Evolutionary conservation across 1,140 invertebrate genomes (phyloP).

Genomic region (Papilio helenus): DNA sequence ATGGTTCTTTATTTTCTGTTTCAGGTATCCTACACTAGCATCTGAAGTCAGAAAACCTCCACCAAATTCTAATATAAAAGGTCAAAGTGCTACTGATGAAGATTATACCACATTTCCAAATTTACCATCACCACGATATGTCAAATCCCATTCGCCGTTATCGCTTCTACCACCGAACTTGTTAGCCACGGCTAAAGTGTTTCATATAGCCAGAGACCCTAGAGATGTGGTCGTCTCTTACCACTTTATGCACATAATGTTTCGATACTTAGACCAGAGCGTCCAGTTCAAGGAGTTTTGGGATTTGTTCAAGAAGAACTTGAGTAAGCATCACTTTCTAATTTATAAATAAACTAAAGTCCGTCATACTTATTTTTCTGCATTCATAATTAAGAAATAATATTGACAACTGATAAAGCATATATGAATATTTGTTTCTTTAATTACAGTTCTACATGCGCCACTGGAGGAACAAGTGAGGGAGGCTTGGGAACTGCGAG

Average conservation of each 20-base stretch:
- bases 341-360: neutral
- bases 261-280: conserved; percentile 85
- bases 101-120: conserved; percentile 51
- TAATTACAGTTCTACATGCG: conserved; percentile 85
- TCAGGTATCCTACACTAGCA: conserved; percentile 46
- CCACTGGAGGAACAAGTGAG: conserved; percentile 89
- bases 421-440: neutral
- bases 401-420: too few relatives aligned
- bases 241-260: conserved; percentile 89
- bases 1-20: conserved; percentile 6
- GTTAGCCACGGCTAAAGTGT: conserved; percentile 71
- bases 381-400: too few relatives aligned
- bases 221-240: conserved; percentile 93
- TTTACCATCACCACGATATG: conserved; percentile 56
- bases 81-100: conserved; percentile 43
- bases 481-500: conserved; percentile 86
- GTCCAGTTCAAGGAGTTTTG: conserved; percentile 88
- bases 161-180: conserved; percentile 62
- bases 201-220: conserved; percentile 91
- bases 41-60: conserved; percentile 42
- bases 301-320: conserved; percentile 88
- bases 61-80: neutral
- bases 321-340: conserved; percentile 82
- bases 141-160: conserved; percentile 67
- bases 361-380: too few relatives aligned